Evolutionary conservation across 2,113 vertebrate genomes (phyloP).

Genomic region (Trochalopteron elliotii): DNA sequence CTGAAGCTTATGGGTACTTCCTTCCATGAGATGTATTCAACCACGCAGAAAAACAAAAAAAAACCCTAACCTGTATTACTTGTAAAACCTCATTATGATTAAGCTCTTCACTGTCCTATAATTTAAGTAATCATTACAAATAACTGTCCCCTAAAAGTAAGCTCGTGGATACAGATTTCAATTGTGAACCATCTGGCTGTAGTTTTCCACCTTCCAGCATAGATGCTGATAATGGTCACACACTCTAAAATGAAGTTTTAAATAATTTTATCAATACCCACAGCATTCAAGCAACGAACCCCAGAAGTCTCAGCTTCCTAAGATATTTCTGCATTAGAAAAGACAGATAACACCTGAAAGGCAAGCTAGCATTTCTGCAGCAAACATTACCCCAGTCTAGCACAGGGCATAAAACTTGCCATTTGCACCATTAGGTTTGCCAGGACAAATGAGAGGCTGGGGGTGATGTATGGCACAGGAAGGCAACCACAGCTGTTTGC

Average conservation of each 20-base stretch:
- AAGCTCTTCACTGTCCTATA: background rate
- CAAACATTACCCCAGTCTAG: slow-evolving; percentile 39
- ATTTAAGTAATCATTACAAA: background rate
- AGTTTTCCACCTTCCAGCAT: background rate
- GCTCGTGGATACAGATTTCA: background rate
- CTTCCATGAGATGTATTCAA: background rate
- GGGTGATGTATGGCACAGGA: slow-evolving; percentile 74
- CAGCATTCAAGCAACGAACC: background rate
- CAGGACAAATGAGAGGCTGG: slow-evolving; percentile 70
- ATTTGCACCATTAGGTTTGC: slow-evolving; percentile 72
- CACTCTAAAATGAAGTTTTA: background rate
- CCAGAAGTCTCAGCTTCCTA: background rate
- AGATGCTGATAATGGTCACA: rapidly evolving
- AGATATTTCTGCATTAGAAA: slow-evolving; percentile 42
- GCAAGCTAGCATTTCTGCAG: slow-evolving; percentile 49
- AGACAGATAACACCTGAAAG: slow-evolving; percentile 68
- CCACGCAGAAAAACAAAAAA: background rate
- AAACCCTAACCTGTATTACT: background rate
- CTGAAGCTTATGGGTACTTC: background rate
- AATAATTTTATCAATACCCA: background rate
- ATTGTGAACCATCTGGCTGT: background rate
- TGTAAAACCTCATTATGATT: background rate
- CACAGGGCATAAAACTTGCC: slow-evolving; percentile 64
- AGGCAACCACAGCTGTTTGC: slow-evolving; percentile 79
- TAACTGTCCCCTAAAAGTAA: background rate